A percentile compares a stretch with the other conserved stretches of the same genome.
Conservation (phyloP, 2,113 vertebrate genomes). For the Notiomystis cincta region DNA sequence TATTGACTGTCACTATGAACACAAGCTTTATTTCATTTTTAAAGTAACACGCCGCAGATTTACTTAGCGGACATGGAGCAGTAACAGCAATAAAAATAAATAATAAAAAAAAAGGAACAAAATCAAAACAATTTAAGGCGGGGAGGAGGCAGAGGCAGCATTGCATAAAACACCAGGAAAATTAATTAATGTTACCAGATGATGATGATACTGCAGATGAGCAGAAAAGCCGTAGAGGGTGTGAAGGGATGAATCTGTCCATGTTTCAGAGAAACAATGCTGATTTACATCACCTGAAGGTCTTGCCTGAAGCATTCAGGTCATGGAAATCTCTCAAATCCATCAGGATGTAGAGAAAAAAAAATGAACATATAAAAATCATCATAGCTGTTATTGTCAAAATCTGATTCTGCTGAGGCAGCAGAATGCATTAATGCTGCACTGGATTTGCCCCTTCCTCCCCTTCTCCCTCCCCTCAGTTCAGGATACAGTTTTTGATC, state of each 20-base stretch:
- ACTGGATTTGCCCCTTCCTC: slow-evolving; percentile 17
- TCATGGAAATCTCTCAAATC: slow-evolving; percentile 13
- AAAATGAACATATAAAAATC: not conserved
- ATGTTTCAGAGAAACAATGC: not conserved
- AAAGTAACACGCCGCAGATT: slow-evolving; percentile 71
- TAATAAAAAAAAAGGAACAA: not conserved
- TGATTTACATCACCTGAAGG: not conserved
- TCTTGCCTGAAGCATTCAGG: slow-evolving; percentile 10
- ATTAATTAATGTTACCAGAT: not conserved
- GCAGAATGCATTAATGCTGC: not conserved
- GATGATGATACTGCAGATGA: not conserved
- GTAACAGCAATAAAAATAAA: not conserved
- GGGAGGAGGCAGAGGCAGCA: not conserved
- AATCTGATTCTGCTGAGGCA: not conserved
- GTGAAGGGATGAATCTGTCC: not conserved
- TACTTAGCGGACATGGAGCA: slow-evolving; percentile 32
- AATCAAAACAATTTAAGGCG: not conserved
- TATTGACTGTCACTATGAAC: slow-evolving; percentile 85
- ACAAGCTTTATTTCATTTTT: slow-evolving; percentile 77
- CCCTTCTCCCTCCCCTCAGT: not conserved
- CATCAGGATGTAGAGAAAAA: not conserved
- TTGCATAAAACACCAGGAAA: not conserved
- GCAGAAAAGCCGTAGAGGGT: not conserved
- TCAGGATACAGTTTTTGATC: slow-evolving; percentile 46
- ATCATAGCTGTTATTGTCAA: not conserved